Conservation (phyloP, 1,140 invertebrate species). For the Ylistrum balloti region DNA sequence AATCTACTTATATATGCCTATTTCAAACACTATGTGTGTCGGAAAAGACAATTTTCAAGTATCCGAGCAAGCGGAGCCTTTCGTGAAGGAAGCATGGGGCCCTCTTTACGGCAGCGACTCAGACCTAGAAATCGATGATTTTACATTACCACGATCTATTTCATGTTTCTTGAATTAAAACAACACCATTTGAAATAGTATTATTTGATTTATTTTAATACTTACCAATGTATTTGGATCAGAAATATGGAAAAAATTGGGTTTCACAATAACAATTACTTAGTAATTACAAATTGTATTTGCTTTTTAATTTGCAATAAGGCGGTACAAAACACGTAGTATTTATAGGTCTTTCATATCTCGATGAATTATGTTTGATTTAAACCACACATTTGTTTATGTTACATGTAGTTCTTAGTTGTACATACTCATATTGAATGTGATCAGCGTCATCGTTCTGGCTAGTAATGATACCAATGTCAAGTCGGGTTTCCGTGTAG, state of each 20-base stretch:
- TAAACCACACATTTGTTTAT: background rate
- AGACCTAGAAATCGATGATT: slow-evolving; percentile 25
- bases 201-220: background rate
- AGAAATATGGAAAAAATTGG: background rate
- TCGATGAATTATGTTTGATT: background rate
- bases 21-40: slow-evolving; percentile 73
- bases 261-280: background rate
- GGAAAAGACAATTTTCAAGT: slow-evolving; percentile 62
- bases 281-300: too few relatives aligned
- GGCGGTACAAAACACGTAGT: too few relatives aligned
- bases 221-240: background rate
- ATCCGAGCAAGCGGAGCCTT: slow-evolving; percentile 47
- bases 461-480: too few relatives aligned
- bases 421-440: too few relatives aligned
- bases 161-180: slow-evolving; percentile 16
- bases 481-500: too few relatives aligned
- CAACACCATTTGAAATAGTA: background rate
- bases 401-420: background rate
- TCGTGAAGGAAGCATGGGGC: background rate
- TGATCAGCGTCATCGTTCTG: too few relatives aligned
- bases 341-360: too few relatives aligned
- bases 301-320: too few relatives aligned
- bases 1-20: slow-evolving; percentile 72
- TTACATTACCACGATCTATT: background rate
- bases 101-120: background rate